Evolutionary conservation across 2,113 vertebrate species (phyloP), one percentile per base, ranked within the genome.

Genomic region (Anolis sagrei): DNA sequence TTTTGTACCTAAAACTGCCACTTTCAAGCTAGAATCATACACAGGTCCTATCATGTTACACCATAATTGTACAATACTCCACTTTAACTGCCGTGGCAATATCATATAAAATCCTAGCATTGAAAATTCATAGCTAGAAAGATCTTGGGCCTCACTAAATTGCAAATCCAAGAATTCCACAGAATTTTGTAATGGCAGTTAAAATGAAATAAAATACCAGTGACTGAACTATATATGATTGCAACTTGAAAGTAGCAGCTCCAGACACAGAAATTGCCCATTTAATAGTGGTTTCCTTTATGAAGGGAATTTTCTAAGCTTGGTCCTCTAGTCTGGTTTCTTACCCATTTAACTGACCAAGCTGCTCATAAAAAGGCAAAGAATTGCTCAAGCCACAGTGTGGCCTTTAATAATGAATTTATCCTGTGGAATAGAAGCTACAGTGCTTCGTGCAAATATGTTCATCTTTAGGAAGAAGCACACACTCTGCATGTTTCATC

Each of bases 241-340:
- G 10, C 14, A 54, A 10, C 51, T 4, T 54, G 51, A 54, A n/a
- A n/a, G n/a, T 54, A 13, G 10, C 14, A 54, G 51, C 51, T 81
- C 58, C 88, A 88, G 69, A 39, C 92, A 94, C 87, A 92, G 82
- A 77, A 93, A 82, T 76, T 88, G 81, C 62, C 84, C 85, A 21
- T 81, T 74, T 91, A 48, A 86, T 88, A 89, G 73, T 70, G 58
- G 1, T 76, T 86, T 85, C 10, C 85, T 82, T 77, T 72, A 77
- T 83, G 73, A 82, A 32, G 51, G 73, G 76, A 9, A 78, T 87
- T 80, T 83, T 84, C 82, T 78, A 77, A 82, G 82, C 72, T 64
- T 29, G 49, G 82, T 92, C 49, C 68, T 44, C 36, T 86, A 78
- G 77, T 21, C 44, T 74, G 84, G 19, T 51, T 84, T 83, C 78